Evolutionary conservation across 2,113 vertebrate genomes (phyloP).

Genomic region (Oreotragus oreotragus): DNA sequence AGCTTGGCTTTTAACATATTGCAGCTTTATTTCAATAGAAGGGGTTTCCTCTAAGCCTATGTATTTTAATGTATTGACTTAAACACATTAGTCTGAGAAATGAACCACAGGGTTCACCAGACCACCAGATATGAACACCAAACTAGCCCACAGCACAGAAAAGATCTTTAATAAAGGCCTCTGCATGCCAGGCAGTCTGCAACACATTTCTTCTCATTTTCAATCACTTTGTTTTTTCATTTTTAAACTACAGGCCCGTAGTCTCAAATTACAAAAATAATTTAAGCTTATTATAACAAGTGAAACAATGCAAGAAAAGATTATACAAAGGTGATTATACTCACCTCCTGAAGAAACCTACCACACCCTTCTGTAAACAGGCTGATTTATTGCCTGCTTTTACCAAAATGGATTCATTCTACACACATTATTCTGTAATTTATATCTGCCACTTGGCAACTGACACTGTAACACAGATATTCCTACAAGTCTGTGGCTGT

Average conservation of each 20-base stretch:
- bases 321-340: fast-evolving
- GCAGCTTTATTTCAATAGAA: neutral
- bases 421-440: neutral
- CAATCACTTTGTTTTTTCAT: neutral
- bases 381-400: neutral
- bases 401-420: neutral
- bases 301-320: neutral
- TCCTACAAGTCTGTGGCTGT: neutral
- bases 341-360: neutral
- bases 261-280: neutral
- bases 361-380: neutral
- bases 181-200: fast-evolving
- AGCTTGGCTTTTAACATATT: neutral
- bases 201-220: neutral
- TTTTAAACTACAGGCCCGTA: neutral
- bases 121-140: neutral
- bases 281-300: neutral
- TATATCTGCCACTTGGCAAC: neutral
- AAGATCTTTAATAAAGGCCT: fast-evolving
- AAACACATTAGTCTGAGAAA: neutral
- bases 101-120: neutral
- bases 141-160: fast-evolving
- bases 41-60: neutral
- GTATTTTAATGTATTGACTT: neutral
- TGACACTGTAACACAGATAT: neutral